Conservation (phyloP, 1,140 invertebrate genomes). For the Tribolium castaneum region DNA sequence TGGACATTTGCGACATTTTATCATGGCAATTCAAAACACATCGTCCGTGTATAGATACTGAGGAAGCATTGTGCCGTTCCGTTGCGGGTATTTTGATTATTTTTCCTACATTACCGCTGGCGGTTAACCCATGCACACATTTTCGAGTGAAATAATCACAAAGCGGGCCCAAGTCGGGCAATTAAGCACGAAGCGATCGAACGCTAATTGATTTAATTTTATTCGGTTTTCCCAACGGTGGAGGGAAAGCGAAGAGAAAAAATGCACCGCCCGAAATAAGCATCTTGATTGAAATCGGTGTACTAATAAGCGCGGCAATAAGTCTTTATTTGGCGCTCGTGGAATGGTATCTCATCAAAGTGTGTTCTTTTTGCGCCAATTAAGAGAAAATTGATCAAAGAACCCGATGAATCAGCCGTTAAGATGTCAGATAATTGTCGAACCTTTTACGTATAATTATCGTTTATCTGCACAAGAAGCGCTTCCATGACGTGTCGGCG, state of each 20-base stretch:
- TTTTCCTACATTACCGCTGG: constrained; percentile 30
- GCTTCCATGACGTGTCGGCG: not conserved
- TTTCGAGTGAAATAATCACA: not conserved
- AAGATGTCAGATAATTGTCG: not conserved
- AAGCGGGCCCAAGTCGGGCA: not conserved
- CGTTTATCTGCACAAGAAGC: not conserved
- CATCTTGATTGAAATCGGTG: not conserved
- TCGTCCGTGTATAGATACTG: constrained; percentile 58
- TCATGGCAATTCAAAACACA: constrained; percentile 61
- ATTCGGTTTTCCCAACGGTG: no score
- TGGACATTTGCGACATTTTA: constrained; percentile 62
- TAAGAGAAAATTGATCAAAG: not conserved
- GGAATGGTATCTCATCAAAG: not conserved
- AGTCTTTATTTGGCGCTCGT: not conserved
- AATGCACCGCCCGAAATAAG: not conserved
- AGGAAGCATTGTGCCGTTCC: constrained; percentile 34
- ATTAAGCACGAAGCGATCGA: not conserved
- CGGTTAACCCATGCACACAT: constrained; percentile 30
- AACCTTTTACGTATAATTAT: not conserved
- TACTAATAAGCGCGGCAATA: not conserved
- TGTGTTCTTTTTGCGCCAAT: not conserved
- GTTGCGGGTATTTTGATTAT: constrained; percentile 41
- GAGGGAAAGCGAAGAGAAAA: not conserved
- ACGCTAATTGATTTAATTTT: no score
- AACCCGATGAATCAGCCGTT: not conserved